Conservation (phyloP, 2,888 invertebrate species). For the Drosophila aldrichi region DNA sequence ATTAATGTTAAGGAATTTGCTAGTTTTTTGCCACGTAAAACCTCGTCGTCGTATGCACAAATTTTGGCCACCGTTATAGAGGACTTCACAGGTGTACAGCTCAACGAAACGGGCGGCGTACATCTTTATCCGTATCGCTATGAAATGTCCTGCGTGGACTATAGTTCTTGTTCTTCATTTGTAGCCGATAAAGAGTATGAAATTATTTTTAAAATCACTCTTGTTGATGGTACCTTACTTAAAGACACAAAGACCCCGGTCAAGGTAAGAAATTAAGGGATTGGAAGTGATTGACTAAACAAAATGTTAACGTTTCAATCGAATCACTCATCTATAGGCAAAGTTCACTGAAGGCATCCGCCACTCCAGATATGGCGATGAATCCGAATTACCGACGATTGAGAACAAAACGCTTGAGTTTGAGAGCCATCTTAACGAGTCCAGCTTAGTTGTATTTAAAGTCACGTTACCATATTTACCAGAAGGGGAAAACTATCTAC, state of each 20-base stretch:
- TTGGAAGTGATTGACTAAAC: too few species aligned
- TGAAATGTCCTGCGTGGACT: conserved; percentile 89
- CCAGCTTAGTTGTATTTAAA: conserved; percentile 88
- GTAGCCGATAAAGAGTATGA: conserved; percentile 95
- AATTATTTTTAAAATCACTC: conserved; percentile 90
- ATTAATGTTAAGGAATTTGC: conserved; percentile 77
- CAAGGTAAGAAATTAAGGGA: conserved; percentile 56
- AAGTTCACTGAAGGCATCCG: conserved; percentile 71
- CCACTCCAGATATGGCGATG: conserved; percentile 34
- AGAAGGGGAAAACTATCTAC: conserved; percentile 67
- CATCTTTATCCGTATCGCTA: conserved; percentile 92
- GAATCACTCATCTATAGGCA: conserved; percentile 27
- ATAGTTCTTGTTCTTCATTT: conserved; percentile 92
- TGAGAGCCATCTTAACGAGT: conserved; percentile 86
- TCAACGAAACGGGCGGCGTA: conserved; percentile 91
- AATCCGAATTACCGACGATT: conserved; percentile 56
- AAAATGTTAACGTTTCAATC: neutral
- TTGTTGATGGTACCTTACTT: conserved; percentile 90
- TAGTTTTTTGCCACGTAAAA: conserved; percentile 54
- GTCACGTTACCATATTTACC: conserved; percentile 87
- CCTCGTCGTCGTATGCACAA: conserved; percentile 49
- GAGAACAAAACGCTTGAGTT: conserved; percentile 85
- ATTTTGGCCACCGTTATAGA: conserved; percentile 94
- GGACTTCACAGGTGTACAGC: conserved; percentile 91
- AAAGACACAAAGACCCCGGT: conserved; percentile 87